These are phyloP conservation scores for Priocnemis perturbator DNA, from an alignment of 2,888 invertebrate species.

Conservation along the genomic window DNA sequence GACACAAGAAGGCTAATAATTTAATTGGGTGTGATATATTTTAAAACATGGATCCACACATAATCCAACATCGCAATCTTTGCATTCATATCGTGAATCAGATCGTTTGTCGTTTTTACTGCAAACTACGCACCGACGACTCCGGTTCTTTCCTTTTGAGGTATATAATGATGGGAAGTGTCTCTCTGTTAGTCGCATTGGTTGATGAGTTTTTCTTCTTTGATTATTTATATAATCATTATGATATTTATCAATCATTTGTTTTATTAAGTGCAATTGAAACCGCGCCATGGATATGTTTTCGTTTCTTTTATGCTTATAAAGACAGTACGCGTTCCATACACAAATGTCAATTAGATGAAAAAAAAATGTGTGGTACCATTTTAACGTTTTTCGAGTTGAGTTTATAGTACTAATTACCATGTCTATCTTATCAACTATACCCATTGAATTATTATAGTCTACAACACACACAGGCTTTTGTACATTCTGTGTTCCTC, in stretches of 20 bases:
- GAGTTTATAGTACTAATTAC: conserved; percentile 6
- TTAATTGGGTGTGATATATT: conserved; percentile 22
- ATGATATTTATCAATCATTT: conserved; percentile 23
- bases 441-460: conserved; percentile 33
- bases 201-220: conserved; percentile 16
- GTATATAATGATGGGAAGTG: conserved; percentile 24
- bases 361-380: conserved; percentile 65
- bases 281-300: conserved; percentile 16
- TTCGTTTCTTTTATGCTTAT: conserved; percentile 21
- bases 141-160: conserved; percentile 20
- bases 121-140: conserved; percentile 29
- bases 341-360: conserved; percentile 39
- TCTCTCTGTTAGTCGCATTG: conserved; percentile 22
- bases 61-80: conserved; percentile 26
- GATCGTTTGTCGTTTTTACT: conserved; percentile 23
- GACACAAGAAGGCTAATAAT: conserved; percentile 13
- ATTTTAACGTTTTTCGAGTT: conserved; percentile 9
- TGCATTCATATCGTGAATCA: conserved; percentile 26
- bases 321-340: conserved; percentile 10
- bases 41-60: conserved; percentile 17
- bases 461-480: conserved; percentile 56
- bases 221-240: too few species aligned
- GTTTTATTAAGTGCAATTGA: conserved; percentile 23
- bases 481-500: conserved; percentile 18
- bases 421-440: conserved; percentile 57